These are phyloP conservation scores for Epinotia bilunana DNA, from an alignment of 2,888 invertebrate genomes.

Conservation along the genomic window DNA sequence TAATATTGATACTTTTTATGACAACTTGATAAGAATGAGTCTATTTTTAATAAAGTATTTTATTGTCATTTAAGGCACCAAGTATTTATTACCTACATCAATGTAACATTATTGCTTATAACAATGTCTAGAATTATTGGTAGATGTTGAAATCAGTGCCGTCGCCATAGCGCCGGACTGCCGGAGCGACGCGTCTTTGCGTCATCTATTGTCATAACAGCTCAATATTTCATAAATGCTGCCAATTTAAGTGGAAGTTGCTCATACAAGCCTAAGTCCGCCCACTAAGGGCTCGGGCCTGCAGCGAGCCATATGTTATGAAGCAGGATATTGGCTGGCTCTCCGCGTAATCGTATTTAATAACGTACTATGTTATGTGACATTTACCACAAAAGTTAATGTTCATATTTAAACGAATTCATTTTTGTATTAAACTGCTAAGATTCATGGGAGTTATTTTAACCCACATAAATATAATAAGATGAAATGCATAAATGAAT, in stretches of 20 bases:
- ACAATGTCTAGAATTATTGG: slow-evolving; percentile 5
- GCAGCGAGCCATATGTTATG: not conserved
- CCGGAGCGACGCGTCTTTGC: slow-evolving; percentile 51
- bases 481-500: not conserved
- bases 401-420: too few species aligned
- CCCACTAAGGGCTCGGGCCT: slow-evolving; percentile 11
- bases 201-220: slow-evolving; percentile 67
- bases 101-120: not conserved
- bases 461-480: not conserved
- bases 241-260: slow-evolving; percentile 57
- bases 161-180: slow-evolving; percentile 67
- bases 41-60: not conserved
- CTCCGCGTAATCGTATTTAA: too few species aligned
- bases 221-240: slow-evolving; percentile 64
- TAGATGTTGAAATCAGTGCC: slow-evolving; percentile 47
- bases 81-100: too few species aligned
- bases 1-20: not conserved
- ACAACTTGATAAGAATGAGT: not conserved
- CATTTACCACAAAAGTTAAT: not conserved
- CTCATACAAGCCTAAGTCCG: slow-evolving; percentile 25
- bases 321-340: not conserved
- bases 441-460: not conserved
- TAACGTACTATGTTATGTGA: not conserved
- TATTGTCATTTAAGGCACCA: not conserved
- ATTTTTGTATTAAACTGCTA: too few species aligned